Evolutionary conservation across 2,888 invertebrate species (phyloP), one percentile per base, ranked within the genome.

Genomic region (Acanthoscelides obtectus): DNA sequence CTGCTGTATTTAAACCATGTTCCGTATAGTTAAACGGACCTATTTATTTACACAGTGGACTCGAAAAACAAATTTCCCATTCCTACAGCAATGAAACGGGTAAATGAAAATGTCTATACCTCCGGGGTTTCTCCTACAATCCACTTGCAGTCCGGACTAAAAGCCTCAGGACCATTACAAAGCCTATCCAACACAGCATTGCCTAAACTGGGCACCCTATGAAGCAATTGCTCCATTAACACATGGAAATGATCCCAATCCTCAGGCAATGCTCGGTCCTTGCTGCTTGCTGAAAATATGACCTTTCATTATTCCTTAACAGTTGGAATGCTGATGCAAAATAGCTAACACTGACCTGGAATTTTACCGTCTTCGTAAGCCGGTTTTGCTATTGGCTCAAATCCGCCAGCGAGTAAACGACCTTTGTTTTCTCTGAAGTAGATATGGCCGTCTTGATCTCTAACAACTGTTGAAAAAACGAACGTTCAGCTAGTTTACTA

Each of bases 241-340:
- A 94, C 89, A 82, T 97, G 95, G 86, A 99, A 99, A 81, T 97
- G 96, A 85, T 99, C 98, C 98, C 98, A 99, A 85, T 98, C 98
- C 81, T 95, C 93, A 0, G 93, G 90, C 63, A 94, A 87, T 80
- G 91, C 88, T 17, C 94, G 88, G 68, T 92, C 90, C 22, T 88
- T 85, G 71, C 89, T 88, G 22, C 87, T 88, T 20, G 90, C 90
- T 90, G 78, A 70, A 82, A 72, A 70, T 22, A 27, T 45, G 27
- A 68, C 64, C 22, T 5, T 22, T 22, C 4, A 67, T 22, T 22
- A 69, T 20, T 20, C 63, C 2, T 63, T 19, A 69, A 21, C 20
- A 12, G 20, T 45, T 45, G 22, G 20, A 68, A 25, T 68, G n/a
- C 19, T 4, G 22, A 2, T 19, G n/a, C 4, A 66, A 68, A 22